A percentile compares a stretch with the other conserved stretches of the same genome.
These are phyloP conservation scores for Caenorhabditis sp. DNA, from an alignment of 2,888 invertebrate genomes.

Conservation along the genomic window DNA sequence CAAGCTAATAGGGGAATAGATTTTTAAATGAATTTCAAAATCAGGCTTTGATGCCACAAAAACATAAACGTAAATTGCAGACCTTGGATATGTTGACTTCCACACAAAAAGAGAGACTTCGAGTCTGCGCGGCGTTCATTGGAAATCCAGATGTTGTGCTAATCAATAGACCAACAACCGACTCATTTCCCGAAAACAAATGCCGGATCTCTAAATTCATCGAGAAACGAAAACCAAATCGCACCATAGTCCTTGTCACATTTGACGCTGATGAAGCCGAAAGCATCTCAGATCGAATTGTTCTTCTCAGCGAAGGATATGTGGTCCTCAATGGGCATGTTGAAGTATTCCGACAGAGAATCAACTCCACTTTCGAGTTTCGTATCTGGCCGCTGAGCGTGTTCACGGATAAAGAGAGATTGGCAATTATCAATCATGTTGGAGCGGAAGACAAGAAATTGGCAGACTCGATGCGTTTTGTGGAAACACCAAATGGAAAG, in stretches of 20 bases:
- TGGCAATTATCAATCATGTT: background rate
- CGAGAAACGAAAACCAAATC: background rate
- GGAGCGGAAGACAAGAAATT: background rate
- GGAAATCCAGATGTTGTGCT: background rate
- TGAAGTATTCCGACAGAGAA: background rate
- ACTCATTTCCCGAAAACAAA: background rate
- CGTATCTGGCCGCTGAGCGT: background rate
- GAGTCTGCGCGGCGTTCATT: background rate
- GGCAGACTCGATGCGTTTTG: background rate
- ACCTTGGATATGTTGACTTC: background rate
- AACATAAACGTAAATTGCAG: too few relatives aligned
- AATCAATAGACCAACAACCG: background rate
- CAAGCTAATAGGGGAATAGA: too few relatives aligned
- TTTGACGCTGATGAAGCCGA: slow-evolving; percentile 1
- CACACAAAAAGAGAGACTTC: background rate
- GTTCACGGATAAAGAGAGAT: background rate
- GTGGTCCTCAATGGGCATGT: background rate
- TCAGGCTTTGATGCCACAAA: too few relatives aligned
- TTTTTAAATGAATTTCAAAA: too few relatives aligned
- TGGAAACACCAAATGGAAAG: background rate
- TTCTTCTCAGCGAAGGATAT: background rate
- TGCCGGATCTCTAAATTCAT: background rate
- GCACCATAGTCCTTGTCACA: background rate
- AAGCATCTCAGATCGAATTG: background rate
- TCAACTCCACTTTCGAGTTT: background rate